A percentile compares a stretch with the other conserved stretches of the same genome.
These are phyloP conservation scores for Anthoscopus minutus DNA, from an alignment of 2,113 vertebrate species.

Conservation along the genomic window DNA sequence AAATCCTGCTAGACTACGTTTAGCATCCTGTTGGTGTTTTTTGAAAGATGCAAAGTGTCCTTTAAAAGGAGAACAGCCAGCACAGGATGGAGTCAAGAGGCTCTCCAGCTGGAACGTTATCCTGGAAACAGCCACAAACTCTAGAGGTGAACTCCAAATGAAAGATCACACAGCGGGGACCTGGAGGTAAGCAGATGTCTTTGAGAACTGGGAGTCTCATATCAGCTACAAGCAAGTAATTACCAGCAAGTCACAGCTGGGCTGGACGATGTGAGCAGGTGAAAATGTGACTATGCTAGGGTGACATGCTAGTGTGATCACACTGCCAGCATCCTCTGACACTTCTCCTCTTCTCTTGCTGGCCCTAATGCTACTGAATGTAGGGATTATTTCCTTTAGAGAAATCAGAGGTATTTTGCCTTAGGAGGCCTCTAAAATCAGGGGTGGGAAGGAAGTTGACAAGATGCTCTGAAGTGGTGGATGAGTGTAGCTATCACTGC, in stretches of 20 bases:
- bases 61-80: not conserved
- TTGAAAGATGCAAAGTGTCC: not conserved
- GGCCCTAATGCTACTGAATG: not conserved
- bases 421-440: not conserved
- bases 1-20: not conserved
- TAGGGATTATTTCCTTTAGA: not conserved
- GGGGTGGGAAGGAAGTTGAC: slow-evolving; percentile 6
- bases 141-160: slow-evolving; percentile 33
- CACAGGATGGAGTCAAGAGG: not conserved
- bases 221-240: slow-evolving; percentile 48
- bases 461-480: not conserved
- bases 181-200: slow-evolving; percentile 40
- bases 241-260: slow-evolving; percentile 59
- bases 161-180: slow-evolving; percentile 6
- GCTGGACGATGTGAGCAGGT: slow-evolving; percentile 43
- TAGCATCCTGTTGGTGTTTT: not conserved
- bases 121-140: not conserved
- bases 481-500: not conserved
- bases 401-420: not conserved
- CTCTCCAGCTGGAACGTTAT: not conserved
- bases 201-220: slow-evolving; percentile 24
- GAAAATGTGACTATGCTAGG: slow-evolving; percentile 53
- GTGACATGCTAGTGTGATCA: slow-evolving; percentile 13
- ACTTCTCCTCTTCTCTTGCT: not conserved
- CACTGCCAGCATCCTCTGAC: slow-evolving; percentile 44